Base-by-base conservation (phyloP, 2,888 invertebrate genomes). In the Ptychoptera albimana region DNA sequence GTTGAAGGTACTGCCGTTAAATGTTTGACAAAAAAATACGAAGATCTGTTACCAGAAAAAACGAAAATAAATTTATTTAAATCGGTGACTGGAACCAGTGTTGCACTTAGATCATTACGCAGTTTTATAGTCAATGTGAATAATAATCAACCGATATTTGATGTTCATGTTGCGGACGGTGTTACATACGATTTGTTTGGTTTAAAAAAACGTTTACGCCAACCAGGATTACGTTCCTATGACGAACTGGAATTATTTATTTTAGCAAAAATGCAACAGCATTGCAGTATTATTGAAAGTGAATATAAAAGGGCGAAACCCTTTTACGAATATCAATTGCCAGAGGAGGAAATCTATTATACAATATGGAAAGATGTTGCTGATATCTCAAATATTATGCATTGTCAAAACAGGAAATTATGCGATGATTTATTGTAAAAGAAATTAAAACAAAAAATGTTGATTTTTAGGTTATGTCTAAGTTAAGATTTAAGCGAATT, bases 161-260 rank as follows among this genome's bases (percentile, higher is more conserved):
- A 61, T 2, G 57, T 62, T 37, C 55, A 57, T 23, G 55, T 61
- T 31, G 54, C 58, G 48, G 58, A 59, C 48, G 53, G 52, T 10
- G 50, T 58, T 15, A 59, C 59, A 15, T 62, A 63, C 46, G 57
- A 59, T 44, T 54, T 55, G 15, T 43, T 64, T 29, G 56, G 57
- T 2, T 47, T 64, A 12, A 58, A 54, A 8, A 54, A 56, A 37
- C 55, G 59, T 0, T 52, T 56, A 31, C 56, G 63, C 1, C 49
- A 64, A 43, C 60, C 62, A 1, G 64, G 64, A 1, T 48, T 64
- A 43, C 57, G 63, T 12, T 57, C 59, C n/a, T 57, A 52, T 31
- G 59, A 60, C 37, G 60, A 61, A 46, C 60, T 62, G 34, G 61
- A 64, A 49, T 54, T 64, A n/a, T 64, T 61, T 40, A 58, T 61